phyloP scores from a whole-genome alignment of 2,888 invertebrate species.

The Tholera decimalis region DNA sequence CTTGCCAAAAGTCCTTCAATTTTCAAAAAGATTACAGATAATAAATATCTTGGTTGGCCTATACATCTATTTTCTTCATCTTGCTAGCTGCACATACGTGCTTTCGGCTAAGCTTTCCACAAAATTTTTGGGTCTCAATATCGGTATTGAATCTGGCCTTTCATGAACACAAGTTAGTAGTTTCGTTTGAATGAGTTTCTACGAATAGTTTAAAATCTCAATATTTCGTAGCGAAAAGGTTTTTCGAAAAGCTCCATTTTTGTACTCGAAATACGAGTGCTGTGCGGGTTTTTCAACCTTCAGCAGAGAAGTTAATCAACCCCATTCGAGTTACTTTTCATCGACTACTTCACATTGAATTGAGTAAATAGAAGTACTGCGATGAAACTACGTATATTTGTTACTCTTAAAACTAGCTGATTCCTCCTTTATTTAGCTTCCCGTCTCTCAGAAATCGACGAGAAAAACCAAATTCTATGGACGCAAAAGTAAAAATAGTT shows the following conservation, averaged over 20 bases:
- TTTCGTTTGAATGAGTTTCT: constrained; percentile 22
- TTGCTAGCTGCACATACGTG: background rate
- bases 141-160: constrained; percentile 28
- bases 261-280: constrained; percentile 20
- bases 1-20: background rate
- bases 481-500: background rate
- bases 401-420: background rate
- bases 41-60: background rate
- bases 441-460: background rate
- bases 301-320: constrained; percentile 52
- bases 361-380: constrained; percentile 29
- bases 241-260: constrained; percentile 35
- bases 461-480: background rate
- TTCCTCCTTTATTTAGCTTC: background rate
- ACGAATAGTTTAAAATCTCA: constrained; percentile 33
- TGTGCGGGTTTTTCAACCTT: constrained; percentile 34
- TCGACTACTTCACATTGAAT: constrained; percentile 26
- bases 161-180: constrained; percentile 30
- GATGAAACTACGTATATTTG: constrained; percentile 8
- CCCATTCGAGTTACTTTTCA: constrained; percentile 44
- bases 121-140: background rate
- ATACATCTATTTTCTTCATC: background rate
- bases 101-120: background rate
- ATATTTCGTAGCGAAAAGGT: constrained; percentile 35
- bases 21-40: background rate